Evolutionary conservation across 2,797 vertebrate species (phyloP).

Genomic region (Danio kyathit): DNA sequence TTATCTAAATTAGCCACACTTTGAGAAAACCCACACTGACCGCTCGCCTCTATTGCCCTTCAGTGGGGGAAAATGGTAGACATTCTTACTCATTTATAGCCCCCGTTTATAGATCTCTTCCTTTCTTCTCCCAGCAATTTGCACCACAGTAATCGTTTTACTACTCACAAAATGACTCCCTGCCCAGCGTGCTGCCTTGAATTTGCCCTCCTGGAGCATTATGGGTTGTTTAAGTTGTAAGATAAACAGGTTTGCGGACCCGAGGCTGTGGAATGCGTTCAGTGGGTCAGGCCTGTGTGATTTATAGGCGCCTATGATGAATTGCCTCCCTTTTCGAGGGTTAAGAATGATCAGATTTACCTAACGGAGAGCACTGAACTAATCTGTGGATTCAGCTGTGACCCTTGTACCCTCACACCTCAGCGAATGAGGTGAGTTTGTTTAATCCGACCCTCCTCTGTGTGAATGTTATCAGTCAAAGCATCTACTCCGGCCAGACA

Average conservation of each 20-base stretch:
- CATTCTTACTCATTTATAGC: constrained; percentile 51
- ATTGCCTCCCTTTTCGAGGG: constrained; percentile 73
- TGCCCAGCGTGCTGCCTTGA: constrained; percentile 39
- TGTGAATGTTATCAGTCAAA: constrained; percentile 59
- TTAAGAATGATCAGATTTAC: constrained; percentile 70
- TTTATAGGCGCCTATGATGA: constrained; percentile 75
- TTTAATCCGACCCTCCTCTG: constrained; percentile 59
- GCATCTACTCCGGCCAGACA: constrained; percentile 52
- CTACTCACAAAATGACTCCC: constrained; percentile 50
- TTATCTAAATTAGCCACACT: constrained; percentile 67
- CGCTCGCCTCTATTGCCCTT: constrained; percentile 48
- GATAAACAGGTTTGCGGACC: constrained; percentile 71
- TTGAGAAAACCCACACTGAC: constrained; percentile 38
- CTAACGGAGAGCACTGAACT: constrained; percentile 62
- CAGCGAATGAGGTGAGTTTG: constrained; percentile 56
- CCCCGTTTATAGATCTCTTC: constrained; percentile 54
- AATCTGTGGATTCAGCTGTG: constrained; percentile 83
- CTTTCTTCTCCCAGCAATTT: constrained; percentile 55
- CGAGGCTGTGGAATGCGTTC: constrained; percentile 68
- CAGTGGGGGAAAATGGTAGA: constrained; percentile 1
- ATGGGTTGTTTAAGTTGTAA: constrained; percentile 63
- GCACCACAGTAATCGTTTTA: constrained; percentile 48
- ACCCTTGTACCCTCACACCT: constrained; percentile 71
- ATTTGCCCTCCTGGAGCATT: constrained; percentile 50
- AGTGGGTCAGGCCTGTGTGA: constrained; percentile 74